Evolutionary conservation across 2,888 invertebrate species (phyloP).

Genomic region (Ophonus ardosiacus): DNA sequence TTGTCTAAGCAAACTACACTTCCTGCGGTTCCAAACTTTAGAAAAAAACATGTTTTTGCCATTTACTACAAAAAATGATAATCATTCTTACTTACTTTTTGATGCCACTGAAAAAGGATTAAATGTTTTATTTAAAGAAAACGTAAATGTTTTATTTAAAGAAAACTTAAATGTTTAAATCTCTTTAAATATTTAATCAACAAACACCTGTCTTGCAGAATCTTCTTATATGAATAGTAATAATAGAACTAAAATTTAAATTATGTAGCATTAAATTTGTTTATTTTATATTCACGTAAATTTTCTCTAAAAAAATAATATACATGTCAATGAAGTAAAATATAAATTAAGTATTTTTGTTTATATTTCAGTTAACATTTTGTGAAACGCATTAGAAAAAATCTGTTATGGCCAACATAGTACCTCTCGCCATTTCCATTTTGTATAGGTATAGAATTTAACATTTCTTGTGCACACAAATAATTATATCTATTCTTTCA

Average conservation of each 20-base stretch:
- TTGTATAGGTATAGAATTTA: too few relatives aligned
- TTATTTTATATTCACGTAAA: conserved; percentile 5
- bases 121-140: background rate
- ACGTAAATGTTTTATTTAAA: conserved; percentile 3
- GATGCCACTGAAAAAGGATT: conserved; percentile 12
- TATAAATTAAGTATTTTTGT: background rate
- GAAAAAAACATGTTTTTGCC: conserved; percentile 5
- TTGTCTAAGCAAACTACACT: background rate
- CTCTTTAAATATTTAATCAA: conserved; percentile 2
- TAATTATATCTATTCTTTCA: too few relatives aligned
- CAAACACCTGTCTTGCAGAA: background rate
- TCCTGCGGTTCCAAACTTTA: conserved; percentile 23
- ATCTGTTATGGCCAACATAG: too few relatives aligned
- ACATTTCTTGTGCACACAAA: too few relatives aligned
- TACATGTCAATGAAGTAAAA: background rate
- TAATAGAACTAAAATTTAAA: conserved; percentile 15
- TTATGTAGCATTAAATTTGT: background rate
- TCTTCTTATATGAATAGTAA: background rate
- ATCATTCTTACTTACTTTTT: background rate
- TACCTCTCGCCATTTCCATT: too few relatives aligned
- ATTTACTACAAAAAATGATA: background rate
- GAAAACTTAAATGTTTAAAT: background rate
- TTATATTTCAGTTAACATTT: background rate
- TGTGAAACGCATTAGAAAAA: background rate
- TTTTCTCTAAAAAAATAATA: background rate